These are phyloP conservation scores for Cheumatopsyche charites DNA, from an alignment of 1,140 invertebrate genomes.

Conservation along the genomic window DNA sequence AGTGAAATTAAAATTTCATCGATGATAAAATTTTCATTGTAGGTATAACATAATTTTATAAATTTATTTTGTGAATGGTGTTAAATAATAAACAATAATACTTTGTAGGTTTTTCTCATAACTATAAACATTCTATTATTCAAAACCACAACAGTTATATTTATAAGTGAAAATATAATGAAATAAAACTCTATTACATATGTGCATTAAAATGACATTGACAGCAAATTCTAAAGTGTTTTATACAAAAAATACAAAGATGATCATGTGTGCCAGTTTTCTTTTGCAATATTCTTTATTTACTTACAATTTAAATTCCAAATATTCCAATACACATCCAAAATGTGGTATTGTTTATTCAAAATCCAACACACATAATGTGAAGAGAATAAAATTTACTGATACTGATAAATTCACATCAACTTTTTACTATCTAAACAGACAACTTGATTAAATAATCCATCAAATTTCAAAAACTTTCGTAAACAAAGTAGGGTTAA, in stretches of 20 bases:
- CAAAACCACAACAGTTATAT: too few species aligned
- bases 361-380: neutral
- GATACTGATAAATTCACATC: slow-evolving; percentile 13
- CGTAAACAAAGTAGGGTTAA: neutral
- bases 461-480: slow-evolving; percentile 11
- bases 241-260: slow-evolving; percentile 1
- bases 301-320: too few species aligned
- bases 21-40: neutral
- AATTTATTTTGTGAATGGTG: too few species aligned
- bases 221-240: slow-evolving; percentile 10
- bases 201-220: slow-evolving; percentile 15
- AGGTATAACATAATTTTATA: too few species aligned
- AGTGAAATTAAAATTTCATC: too few species aligned
- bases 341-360: neutral
- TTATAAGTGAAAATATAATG: neutral
- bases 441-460: slow-evolving; percentile 17
- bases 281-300: too few species aligned
- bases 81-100: too few species aligned
- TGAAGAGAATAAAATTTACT: neutral
- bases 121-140: too few species aligned
- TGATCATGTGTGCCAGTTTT: neutral
- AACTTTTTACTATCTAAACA: slow-evolving; percentile 20
- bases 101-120: too few species aligned
- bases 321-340: too few species aligned
- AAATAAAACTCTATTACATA: neutral